phyloP scores from a whole-genome alignment of 2,888 invertebrate species.

The Acanthoscelides obtectus region DNA sequence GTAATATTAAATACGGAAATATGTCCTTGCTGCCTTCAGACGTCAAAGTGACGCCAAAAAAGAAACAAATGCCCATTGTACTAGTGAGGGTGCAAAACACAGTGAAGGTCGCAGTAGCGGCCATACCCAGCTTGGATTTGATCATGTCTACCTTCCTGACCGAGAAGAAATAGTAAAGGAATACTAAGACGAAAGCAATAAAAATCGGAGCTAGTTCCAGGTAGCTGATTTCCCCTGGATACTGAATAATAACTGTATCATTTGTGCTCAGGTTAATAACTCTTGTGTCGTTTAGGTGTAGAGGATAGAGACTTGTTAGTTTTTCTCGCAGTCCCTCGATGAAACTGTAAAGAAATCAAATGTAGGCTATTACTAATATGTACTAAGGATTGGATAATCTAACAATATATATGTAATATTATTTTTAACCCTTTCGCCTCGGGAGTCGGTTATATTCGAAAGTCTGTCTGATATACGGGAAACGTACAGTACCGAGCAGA shows the following conservation, averaged over 20 bases:
- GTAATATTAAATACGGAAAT: constrained; percentile 91
- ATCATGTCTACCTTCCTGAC: constrained; percentile 93
- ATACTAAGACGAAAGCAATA: constrained; percentile 79
- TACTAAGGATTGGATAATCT: too few relatives aligned
- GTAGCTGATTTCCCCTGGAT: constrained; percentile 83
- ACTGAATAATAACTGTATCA: constrained; percentile 70
- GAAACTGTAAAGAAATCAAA: constrained; percentile 56
- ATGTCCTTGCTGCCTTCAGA: constrained; percentile 83
- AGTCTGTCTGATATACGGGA: too few relatives aligned
- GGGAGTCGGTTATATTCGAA: too few relatives aligned
- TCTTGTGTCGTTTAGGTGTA: constrained; percentile 53
- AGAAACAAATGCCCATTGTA: constrained; percentile 85
- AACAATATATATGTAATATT: too few relatives aligned
- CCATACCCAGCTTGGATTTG: constrained; percentile 80
- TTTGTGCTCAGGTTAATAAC: constrained; percentile 29
- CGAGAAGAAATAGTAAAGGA: constrained; percentile 92
- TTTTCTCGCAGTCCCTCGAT: constrained; percentile 68
- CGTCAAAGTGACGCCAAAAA: constrained; percentile 78
- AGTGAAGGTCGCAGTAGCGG: constrained; percentile 85
- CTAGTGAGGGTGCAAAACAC: constrained; percentile 83
- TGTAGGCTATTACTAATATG: too few relatives aligned
- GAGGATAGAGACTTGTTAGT: constrained; percentile 65
- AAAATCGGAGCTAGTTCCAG: constrained; percentile 79
- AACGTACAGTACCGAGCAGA: too few relatives aligned
- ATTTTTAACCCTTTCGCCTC: too few relatives aligned